phyloP scores from a whole-genome alignment of 2,888 invertebrate genomes.

The Shargacucullia verbasci region DNA sequence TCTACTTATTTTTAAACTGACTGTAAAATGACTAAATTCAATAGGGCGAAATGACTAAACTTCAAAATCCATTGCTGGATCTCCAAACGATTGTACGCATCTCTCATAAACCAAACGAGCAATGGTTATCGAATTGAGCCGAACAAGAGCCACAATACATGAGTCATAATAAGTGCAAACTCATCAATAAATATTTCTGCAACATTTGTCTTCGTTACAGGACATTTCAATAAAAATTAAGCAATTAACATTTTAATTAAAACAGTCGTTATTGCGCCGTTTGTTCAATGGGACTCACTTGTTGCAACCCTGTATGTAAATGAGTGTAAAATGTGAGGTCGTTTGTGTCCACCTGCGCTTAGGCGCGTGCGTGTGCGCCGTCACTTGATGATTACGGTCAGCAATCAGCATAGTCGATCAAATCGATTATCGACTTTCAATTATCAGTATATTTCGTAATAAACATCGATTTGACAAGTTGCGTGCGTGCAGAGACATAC shows the following conservation, averaged over 20 bases:
- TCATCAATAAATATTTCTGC: constrained; percentile 31
- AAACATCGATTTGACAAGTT: constrained; percentile 48
- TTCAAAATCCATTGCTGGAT: no score
- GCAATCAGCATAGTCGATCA: constrained; percentile 56
- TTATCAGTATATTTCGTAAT: constrained; percentile 53
- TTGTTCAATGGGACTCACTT: constrained; percentile 43
- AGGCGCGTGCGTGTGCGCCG: constrained; percentile 47
- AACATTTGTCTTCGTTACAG: constrained; percentile 24
- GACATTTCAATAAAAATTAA: constrained; percentile 52
- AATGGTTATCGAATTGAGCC: constrained; percentile 2
- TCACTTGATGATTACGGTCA: constrained; percentile 50
- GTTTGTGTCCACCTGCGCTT: constrained; percentile 59
- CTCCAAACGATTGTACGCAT: neutral
- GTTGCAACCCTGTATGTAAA: constrained; percentile 49
- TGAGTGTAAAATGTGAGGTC: constrained; percentile 55
- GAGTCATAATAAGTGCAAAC: neutral
- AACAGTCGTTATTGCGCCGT: constrained; percentile 49
- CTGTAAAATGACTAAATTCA: no score
- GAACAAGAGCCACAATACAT: neutral
- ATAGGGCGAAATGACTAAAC: no score
- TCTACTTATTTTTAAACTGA: no score
- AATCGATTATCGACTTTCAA: constrained; percentile 67
- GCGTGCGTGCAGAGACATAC: constrained; percentile 41
- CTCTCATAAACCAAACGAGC: neutral
- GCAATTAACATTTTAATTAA: constrained; percentile 50